Conservation (phyloP, 2,113 vertebrate species). For the Balaeniceps rex region DNA sequence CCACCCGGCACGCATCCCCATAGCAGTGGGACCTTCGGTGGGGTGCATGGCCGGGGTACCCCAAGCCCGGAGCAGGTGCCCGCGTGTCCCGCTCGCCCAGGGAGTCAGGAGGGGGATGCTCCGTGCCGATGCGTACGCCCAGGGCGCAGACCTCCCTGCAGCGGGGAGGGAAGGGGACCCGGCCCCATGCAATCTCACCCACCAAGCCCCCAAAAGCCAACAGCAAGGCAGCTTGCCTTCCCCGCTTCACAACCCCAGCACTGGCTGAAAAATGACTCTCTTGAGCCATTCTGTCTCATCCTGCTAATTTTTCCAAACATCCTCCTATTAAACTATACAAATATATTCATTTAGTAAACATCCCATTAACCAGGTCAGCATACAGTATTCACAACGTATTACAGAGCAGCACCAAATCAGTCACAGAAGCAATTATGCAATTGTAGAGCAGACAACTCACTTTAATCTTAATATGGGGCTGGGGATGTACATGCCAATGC, state of each 20-base stretch:
- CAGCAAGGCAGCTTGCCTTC: background rate
- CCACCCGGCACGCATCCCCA: background rate
- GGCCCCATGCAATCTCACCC: background rate
- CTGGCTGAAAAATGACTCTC: background rate
- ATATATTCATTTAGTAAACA: constrained; percentile 58
- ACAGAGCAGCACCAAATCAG: constrained; percentile 22
- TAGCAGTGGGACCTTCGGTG: background rate
- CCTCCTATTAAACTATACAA: constrained; percentile 42
- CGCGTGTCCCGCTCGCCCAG: rapidly evolving
- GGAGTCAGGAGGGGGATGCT: background rate
- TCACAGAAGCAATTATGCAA: constrained; percentile 46
- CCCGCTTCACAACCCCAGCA: background rate
- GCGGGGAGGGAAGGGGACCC: background rate
- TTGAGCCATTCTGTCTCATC: constrained; percentile 3
- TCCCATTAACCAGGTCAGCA: constrained; percentile 49
- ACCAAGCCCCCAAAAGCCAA: background rate
- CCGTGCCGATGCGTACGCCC: rapidly evolving
- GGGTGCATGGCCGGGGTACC: background rate
- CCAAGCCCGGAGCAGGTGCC: background rate
- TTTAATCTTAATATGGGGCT: constrained; percentile 41
- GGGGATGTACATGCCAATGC: background rate
- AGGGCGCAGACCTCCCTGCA: background rate
- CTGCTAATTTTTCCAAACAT: constrained; percentile 42
- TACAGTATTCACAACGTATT: constrained; percentile 40
- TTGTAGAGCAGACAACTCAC: constrained; percentile 10